Evolutionary conservation across 2,888 invertebrate genomes (phyloP).

Genomic region (Steinernema carpocapsae): DNA sequence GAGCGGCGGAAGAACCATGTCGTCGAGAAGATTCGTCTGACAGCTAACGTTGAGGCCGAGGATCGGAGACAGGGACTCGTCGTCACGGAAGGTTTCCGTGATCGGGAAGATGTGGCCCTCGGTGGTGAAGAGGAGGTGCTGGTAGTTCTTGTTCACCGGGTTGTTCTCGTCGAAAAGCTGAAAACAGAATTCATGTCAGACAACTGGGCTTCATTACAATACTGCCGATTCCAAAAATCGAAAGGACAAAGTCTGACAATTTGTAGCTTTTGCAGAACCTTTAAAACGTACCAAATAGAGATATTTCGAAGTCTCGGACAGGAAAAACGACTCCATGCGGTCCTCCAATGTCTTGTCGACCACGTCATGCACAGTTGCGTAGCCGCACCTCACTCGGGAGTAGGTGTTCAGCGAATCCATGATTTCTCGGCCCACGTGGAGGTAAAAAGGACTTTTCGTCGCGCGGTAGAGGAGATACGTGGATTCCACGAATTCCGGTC

Average conservation of each 20-base stretch:
- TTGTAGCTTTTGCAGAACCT: neutral
- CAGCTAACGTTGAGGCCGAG: constrained; percentile 23
- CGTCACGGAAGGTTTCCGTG: constrained; percentile 49
- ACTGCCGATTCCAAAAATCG: too few species aligned
- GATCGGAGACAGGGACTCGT: neutral
- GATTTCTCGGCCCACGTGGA: constrained; percentile 76
- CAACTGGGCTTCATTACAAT: too few species aligned
- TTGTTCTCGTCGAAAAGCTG: constrained; percentile 76
- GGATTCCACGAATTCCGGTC: constrained; percentile 76
- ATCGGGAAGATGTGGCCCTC: constrained; percentile 75
- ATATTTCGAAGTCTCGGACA: constrained; percentile 77
- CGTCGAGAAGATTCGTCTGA: constrained; percentile 3
- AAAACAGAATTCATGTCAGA: constrained; percentile 49
- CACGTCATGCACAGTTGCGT: constrained; percentile 76
- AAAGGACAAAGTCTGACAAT: too few species aligned
- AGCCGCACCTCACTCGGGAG: constrained; percentile 73
- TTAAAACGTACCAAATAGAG: constrained; percentile 73
- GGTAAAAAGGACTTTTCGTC: constrained; percentile 76
- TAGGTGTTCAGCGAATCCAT: constrained; percentile 69
- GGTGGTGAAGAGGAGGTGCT: constrained; percentile 74
- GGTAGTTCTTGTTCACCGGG: constrained; percentile 73
- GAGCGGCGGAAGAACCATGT: constrained; percentile 8
- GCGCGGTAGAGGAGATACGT: constrained; percentile 76
- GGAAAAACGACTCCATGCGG: constrained; percentile 77
- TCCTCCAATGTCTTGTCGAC: constrained; percentile 74